Conservation (phyloP, 64 coral and sea anemone genomes). For the Montipora capricornis region DNA sequence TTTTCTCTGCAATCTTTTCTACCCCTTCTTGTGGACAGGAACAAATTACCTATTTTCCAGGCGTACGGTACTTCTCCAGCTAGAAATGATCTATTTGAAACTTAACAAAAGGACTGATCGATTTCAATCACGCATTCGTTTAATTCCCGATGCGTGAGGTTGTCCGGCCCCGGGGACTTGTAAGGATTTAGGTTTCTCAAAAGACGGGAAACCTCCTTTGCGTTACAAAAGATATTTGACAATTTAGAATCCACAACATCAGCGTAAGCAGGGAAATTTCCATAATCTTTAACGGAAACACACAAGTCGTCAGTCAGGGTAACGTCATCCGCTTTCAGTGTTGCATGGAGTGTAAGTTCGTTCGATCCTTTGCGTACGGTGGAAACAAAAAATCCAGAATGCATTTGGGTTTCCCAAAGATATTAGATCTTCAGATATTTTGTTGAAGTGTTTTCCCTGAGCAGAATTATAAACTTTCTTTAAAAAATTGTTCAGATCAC, state of each 20-base stretch:
- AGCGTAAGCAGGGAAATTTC: not conserved
- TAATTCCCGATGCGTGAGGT: not conserved
- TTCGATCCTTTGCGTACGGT: not conserved
- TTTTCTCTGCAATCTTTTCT: no score
- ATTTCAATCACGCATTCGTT: not conserved
- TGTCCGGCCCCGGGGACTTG: not conserved
- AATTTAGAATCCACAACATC: not conserved
- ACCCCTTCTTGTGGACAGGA: no score
- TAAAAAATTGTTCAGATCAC: no score
- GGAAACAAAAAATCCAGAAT: conserved; percentile 47
- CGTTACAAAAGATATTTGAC: not conserved
- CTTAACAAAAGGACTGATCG: not conserved
- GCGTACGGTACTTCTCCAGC: no score
- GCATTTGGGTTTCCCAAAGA: no score
- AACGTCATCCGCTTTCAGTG: conserved; percentile 12
- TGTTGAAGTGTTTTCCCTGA: no score
- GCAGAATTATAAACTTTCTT: no score
- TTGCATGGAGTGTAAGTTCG: conserved; percentile 16
- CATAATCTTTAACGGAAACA: not conserved
- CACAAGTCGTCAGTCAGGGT: conserved; percentile 17
- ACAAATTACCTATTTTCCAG: no score
- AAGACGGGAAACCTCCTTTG: not conserved
- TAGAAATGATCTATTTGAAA: not conserved
- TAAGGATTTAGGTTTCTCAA: not conserved
- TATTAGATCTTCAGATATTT: no score